phyloP scores from a whole-genome alignment of 2,888 invertebrate species.

The Apocheima hispidaria region DNA sequence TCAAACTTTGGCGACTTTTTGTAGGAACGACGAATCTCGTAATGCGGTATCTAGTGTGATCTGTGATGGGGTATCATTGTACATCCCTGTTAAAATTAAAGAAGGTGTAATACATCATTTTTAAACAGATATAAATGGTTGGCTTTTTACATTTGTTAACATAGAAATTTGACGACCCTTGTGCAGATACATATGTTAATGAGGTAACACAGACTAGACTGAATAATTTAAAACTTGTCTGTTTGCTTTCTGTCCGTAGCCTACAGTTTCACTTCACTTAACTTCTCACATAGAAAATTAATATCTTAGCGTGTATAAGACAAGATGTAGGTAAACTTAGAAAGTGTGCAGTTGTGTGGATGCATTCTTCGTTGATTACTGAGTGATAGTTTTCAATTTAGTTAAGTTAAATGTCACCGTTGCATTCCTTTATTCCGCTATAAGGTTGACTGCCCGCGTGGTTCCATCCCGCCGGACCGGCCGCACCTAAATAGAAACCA shows the following conservation, averaged over 20 bases:
- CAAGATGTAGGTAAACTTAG: slow-evolving; percentile 47
- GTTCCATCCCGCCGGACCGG: slow-evolving; percentile 79
- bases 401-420: slow-evolving; percentile 54
- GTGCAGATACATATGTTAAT: too few relatives aligned
- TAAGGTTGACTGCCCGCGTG: slow-evolving; percentile 78
- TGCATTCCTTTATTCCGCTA: slow-evolving; percentile 77
- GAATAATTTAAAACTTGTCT: slow-evolving; percentile 44
- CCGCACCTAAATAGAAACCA: slow-evolving; percentile 85
- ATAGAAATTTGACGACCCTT: too few relatives aligned
- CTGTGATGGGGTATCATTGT: too few relatives aligned
- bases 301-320: slow-evolving; percentile 38
- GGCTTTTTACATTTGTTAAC: too few relatives aligned
- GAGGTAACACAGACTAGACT: not conserved
- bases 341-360: slow-evolving; percentile 46
- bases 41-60: too few relatives aligned
- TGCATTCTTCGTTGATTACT: slow-evolving; percentile 29
- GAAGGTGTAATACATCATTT: too few relatives aligned
- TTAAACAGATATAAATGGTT: too few relatives aligned
- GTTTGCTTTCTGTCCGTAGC: slow-evolving; percentile 50
- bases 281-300: slow-evolving; percentile 40
- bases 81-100: too few relatives aligned
- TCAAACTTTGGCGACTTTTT: too few relatives aligned
- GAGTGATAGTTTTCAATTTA: slow-evolving; percentile 11
- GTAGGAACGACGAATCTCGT: too few relatives aligned
- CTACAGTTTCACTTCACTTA: slow-evolving; percentile 42